Evolutionary conservation across 2,888 invertebrate genomes (phyloP), one percentile per base, ranked within the genome.

Genomic region (Lasioglossum morio): DNA sequence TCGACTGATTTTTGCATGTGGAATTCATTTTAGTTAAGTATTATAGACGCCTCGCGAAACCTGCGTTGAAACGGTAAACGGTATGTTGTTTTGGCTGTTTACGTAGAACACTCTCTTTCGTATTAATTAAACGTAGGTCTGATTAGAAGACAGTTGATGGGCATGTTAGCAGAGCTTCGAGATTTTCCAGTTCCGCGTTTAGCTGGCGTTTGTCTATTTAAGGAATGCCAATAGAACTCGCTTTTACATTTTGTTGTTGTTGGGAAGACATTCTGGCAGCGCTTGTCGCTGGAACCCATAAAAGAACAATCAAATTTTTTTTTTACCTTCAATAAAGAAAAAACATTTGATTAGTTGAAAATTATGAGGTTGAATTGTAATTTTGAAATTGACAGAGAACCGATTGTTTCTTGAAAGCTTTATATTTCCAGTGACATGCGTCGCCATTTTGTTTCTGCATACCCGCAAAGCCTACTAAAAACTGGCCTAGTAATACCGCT

Each of bases 91-190:
- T 81, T 86, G 83, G 66, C 77, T 88, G 79, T 81, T 84, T 78
- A 43, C 79, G 60, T 79, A 87, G 78, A 84, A 78, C 69, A 69
- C 57, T 19, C 46, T 88, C 77, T 70, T 74, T 37, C 60, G 57
- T 72, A 57, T 80, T 53, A 70, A 43, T 72, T 80, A 23, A 85
- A 87, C 69, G 73, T 81, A 57, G 77, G 80, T 80, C 84, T 83
- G 46, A 77, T 74, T 82, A 63, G 66, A 85, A 87, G 88, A 86
- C 79, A 53, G 53, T 88, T 88, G 89, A 84, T 81, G 46, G 63
- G 88, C 90, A 90, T 90, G 90, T 85, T 73, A 72, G 82, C 27
- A 75, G 48, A 75, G 79, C 72, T 85, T 85, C 57, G 78, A 63
- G 66, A 57, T 60, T 60, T 73, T 69, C 37, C 23, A 16, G 57